These are phyloP conservation scores for Berghia stephanieae DNA, from an alignment of 1,140 invertebrate species.

Conservation along the genomic window DNA sequence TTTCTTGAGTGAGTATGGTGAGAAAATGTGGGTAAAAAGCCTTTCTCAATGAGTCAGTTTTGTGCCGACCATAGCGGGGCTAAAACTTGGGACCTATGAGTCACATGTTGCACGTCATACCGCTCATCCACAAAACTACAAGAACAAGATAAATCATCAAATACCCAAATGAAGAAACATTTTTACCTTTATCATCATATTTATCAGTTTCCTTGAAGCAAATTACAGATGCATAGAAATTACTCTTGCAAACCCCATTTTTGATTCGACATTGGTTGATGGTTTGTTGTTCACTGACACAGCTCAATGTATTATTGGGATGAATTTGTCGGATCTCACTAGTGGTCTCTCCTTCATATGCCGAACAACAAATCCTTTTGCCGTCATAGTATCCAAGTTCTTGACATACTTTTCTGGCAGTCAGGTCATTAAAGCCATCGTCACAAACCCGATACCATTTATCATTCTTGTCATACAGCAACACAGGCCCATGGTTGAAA, in stretches of 20 bases:
- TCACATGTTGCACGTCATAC: too few relatives aligned
- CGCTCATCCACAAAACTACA: too few relatives aligned
- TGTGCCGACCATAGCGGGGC: too few relatives aligned
- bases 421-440: constrained; percentile 46
- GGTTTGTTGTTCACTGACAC: constrained; percentile 38
- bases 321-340: not conserved
- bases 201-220: constrained; percentile 34
- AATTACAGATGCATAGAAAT: constrained; percentile 48
- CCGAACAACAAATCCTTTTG: constrained; percentile 46
- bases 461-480: constrained; percentile 39
- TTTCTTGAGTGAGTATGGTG: too few relatives aligned
- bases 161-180: not conserved
- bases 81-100: too few relatives aligned
- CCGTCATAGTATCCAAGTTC: constrained; percentile 48
- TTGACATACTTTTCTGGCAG: constrained; percentile 47
- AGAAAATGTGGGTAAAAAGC: too few relatives aligned
- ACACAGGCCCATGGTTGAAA: constrained; percentile 42
- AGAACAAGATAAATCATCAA: not conserved
- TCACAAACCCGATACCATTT: constrained; percentile 49
- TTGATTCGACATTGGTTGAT: constrained; percentile 41
- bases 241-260: constrained; percentile 37
- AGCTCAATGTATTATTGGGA: constrained; percentile 43
- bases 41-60: too few relatives aligned
- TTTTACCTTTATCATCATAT: constrained; percentile 27
- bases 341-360: constrained; percentile 35